A percentile compares a stretch with the other conserved stretches of the same genome.
Evolutionary conservation across 2,797 vertebrate species (phyloP).

Genomic region (Malurus leucopterus): DNA sequence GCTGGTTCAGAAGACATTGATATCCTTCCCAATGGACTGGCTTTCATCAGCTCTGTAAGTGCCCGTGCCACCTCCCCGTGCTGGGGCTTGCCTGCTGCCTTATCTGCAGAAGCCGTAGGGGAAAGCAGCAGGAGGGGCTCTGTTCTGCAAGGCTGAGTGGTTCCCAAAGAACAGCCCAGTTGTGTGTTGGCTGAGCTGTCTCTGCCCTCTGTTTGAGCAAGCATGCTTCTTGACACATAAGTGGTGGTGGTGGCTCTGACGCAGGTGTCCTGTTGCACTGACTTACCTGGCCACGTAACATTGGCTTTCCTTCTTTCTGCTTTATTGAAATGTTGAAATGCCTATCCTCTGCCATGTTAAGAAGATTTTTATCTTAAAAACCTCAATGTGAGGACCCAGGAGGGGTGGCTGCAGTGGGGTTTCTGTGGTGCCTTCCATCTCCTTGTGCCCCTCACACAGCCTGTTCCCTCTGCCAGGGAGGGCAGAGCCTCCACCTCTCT

Average conservation of each 20-base stretch:
- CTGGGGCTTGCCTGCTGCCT: not conserved
- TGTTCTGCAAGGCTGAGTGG: not conserved
- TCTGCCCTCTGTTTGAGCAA: not conserved
- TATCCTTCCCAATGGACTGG: slow-evolving; percentile 80
- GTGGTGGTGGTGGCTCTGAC: not conserved
- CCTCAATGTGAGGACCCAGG: fast-evolving
- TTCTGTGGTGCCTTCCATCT: fast-evolving
- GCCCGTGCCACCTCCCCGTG: fast-evolving
- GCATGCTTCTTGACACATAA: not conserved
- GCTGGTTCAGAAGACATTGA: slow-evolving; percentile 88
- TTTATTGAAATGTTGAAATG: not conserved
- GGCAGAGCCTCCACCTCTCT: not conserved
- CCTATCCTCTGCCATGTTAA: not conserved
- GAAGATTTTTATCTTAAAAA: not conserved
- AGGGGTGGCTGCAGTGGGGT: not conserved
- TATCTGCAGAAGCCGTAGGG: not conserved
- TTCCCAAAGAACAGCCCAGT: not conserved
- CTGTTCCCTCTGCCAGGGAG: not conserved
- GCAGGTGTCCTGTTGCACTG: not conserved
- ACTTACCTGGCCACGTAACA: fast-evolving
- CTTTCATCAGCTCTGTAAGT: slow-evolving; percentile 90
- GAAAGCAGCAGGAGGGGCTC: not conserved
- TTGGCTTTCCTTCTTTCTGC: not conserved
- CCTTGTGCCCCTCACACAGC: not conserved
- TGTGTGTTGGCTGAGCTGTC: not conserved